A percentile compares a stretch with the other conserved stretches of the same genome.
phyloP scores from a whole-genome alignment of 2,113 vertebrate species.

The Ifrita kowaldi region DNA sequence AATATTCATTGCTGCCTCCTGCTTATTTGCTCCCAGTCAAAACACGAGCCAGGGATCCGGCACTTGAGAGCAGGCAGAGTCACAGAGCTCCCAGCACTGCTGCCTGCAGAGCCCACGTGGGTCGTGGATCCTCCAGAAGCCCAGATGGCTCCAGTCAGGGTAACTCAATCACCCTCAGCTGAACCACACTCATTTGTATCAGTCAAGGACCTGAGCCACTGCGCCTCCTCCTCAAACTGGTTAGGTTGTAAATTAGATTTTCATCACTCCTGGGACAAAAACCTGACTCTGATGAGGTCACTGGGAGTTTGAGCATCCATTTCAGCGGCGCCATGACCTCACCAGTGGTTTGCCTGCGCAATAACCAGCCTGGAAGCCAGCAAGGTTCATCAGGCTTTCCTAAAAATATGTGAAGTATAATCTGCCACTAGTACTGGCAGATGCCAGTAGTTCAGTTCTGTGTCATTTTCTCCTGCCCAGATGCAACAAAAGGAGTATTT shows the following conservation, averaged over 20 bases:
- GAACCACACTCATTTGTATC: not conserved
- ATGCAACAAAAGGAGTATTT: not conserved
- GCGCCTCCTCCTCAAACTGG: not conserved
- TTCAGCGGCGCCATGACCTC: not conserved
- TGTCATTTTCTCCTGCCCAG: not conserved
- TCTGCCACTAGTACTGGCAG: not conserved
- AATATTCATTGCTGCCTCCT: not conserved
- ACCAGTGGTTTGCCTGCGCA: not conserved
- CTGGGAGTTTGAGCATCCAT: conserved; percentile 41
- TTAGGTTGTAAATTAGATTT: conserved; percentile 56
- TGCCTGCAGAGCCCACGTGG: not conserved
- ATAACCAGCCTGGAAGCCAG: not conserved
- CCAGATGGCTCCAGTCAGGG: not conserved
- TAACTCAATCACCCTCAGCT: conserved; percentile 26
- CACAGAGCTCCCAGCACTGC: not conserved
- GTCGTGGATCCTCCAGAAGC: not conserved
- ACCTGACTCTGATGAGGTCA: conserved; percentile 36
- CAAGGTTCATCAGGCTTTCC: not conserved
- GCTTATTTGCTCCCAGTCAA: not conserved
- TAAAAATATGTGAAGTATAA: not conserved
- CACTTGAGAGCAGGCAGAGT: not conserved
- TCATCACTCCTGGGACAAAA: conserved; percentile 31
- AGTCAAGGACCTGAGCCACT: not conserved
- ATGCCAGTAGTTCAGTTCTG: not conserved
- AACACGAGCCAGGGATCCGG: fast-evolving